Evolutionary conservation across 2,113 vertebrate genomes (phyloP).

Genomic region (Danionella cerebrum): DNA sequence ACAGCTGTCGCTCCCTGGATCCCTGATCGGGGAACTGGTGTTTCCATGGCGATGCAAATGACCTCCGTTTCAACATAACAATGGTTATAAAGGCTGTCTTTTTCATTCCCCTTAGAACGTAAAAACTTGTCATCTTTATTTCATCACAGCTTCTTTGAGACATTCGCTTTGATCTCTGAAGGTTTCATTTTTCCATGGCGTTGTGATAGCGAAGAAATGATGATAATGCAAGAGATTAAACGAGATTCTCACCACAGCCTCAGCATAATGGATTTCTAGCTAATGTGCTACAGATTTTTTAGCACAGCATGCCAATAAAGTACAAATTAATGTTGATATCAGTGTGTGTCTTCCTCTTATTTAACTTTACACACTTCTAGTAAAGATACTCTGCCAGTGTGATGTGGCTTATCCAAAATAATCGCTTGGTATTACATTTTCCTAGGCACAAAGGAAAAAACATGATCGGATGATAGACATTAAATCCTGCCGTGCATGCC

Average conservation of each 20-base stretch:
- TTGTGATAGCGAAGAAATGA: not conserved
- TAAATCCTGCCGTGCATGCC: conserved; percentile 5
- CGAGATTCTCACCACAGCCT: not conserved
- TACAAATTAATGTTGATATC: not conserved
- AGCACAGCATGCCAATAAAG: not conserved
- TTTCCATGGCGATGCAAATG: no score
- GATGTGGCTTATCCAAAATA: not conserved
- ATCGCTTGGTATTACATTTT: not conserved
- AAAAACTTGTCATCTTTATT: not conserved
- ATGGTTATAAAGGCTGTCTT: no score
- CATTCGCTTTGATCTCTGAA: not conserved
- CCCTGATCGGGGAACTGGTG: no score
- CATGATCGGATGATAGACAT: not conserved
- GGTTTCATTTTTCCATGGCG: not conserved
- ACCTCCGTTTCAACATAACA: no score
- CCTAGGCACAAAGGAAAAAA: conserved; percentile 1
- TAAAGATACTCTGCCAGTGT: not conserved
- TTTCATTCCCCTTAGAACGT: no score
- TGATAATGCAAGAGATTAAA: not conserved
- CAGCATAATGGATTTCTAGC: not conserved
- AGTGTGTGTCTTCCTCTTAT: not conserved
- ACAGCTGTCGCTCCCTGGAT: no score
- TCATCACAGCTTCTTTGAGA: not conserved
- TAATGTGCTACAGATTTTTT: not conserved
- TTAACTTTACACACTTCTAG: not conserved